A percentile compares a stretch with the other conserved stretches of the same genome.
phyloP scores from a whole-genome alignment of 2,888 invertebrate species.

The Plebejus argus region DNA sequence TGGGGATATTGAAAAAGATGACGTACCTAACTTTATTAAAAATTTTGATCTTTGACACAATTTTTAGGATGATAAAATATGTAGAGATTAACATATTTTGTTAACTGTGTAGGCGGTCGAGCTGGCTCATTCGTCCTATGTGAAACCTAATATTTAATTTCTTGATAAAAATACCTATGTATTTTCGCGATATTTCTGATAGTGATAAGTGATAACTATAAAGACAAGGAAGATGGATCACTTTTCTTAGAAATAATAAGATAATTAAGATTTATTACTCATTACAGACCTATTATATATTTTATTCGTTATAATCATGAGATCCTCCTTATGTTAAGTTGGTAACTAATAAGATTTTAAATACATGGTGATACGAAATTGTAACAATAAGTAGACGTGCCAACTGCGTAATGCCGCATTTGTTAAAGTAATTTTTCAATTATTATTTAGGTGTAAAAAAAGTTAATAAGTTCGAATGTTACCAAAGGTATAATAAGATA shows the following conservation, averaged over 20 bases:
- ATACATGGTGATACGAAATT: background rate
- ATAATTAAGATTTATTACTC: slow-evolving; percentile 3
- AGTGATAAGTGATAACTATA: background rate
- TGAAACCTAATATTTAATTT: no score
- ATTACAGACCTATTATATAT: background rate
- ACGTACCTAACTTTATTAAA: background rate
- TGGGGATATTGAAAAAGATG: background rate
- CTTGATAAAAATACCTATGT: background rate
- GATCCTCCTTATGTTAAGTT: background rate
- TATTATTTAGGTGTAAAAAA: no score
- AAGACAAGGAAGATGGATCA: background rate
- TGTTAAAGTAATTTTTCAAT: no score
- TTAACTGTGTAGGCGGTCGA: no score
- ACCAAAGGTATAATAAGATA: no score
- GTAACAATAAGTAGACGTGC: background rate
- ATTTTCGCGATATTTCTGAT: background rate
- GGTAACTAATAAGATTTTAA: background rate
- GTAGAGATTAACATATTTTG: no score
- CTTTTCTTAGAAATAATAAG: background rate
- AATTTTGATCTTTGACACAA: background rate
- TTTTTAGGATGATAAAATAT: background rate
- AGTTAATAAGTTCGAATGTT: no score
- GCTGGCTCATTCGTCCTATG: no score
- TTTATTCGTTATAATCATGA: background rate
- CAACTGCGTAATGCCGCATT: no score